A percentile compares a stretch with the other conserved stretches of the same genome.
Evolutionary conservation across 2,113 vertebrate species (phyloP).

Genomic region (Lophura nycthemera): DNA sequence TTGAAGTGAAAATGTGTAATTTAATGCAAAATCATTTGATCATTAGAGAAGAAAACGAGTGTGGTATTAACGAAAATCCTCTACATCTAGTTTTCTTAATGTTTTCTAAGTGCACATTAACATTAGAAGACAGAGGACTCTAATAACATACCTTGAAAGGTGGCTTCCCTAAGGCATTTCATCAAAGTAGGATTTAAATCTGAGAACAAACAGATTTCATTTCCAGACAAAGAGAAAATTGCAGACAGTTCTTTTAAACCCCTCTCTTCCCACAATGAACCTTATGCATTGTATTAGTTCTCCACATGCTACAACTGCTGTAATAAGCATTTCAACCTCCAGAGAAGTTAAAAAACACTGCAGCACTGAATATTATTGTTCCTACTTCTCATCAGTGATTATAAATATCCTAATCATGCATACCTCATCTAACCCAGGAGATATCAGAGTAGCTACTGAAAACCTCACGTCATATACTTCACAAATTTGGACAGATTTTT

Average conservation of each 20-base stretch:
- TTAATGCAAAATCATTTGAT: not conserved
- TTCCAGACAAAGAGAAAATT: slow-evolving; percentile 12
- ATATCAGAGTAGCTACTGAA: not conserved
- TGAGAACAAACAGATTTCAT: not conserved
- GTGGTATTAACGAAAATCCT: not conserved
- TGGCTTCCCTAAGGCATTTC: slow-evolving; percentile 14
- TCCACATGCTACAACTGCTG: not conserved
- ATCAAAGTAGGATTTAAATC: slow-evolving; percentile 31
- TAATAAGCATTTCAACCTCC: not conserved
- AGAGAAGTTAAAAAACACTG: not conserved
- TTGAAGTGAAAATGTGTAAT: slow-evolving; percentile 8
- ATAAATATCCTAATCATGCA: slow-evolving; percentile 10
- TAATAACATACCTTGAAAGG: not conserved
- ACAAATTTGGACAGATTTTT: not conserved
- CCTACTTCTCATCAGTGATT: not conserved
- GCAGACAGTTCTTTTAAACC: slow-evolving; percentile 28
- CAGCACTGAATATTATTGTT: not conserved
- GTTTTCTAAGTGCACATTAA: not conserved
- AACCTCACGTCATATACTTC: not conserved
- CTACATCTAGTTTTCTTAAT: not conserved
- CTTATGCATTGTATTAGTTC: not conserved
- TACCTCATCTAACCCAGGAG: not conserved
- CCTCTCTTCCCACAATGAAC: not conserved
- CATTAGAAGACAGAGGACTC: not conserved
- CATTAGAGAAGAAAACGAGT: not conserved